Evolutionary conservation across 1,140 invertebrate species (phyloP), one percentile per base, ranked within the genome.

Genomic region (Harlomillsia oculata): DNA sequence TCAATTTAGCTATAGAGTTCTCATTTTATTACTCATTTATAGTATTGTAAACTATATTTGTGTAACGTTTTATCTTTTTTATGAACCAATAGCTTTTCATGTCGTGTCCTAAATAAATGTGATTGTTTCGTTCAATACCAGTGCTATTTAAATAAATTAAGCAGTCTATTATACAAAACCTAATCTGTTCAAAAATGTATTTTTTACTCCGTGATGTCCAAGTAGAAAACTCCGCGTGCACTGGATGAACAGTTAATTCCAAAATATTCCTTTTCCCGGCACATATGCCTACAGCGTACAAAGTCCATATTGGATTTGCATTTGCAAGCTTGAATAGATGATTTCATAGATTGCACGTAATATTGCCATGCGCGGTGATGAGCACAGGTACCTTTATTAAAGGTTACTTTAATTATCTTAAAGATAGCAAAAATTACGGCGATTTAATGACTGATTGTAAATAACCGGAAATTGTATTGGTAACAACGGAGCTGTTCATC

Each of bases 361-460:
- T 45, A 56, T 13, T 37, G 23, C 54, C 54, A 56, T 13, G 16
- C 29, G 39, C 54, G 28, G 30, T 56, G 48, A 21, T 56, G 54
- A 13, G 54, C 54, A 29, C 54, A 56, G 11, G 30, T 49, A 13
- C 54, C 54, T 56, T 4, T 21, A 25, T 2, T n/a, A 6, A 18
- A 34, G 20, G 40, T 26, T 36, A 36, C n/a, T n/a, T n/a, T n/a
- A 45, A 51, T 36, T 34, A 3, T 14, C n/a, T 16, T 36, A 26
- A n/a, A 0, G n/a, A 48, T 0, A 2, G 4, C 2, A 48, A 13
- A 21, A 34, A 2, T 29, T 29, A 18, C 1, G 9, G 13, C 2
- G 3, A 9, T 25, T 9, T 25, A 25, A 45, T 45, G 13, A 45
- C 14, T 11, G 5, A 4, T 2, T 20, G 26, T 18, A 36, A 1